Conservation (phyloP, 1,140 invertebrate genomes). For the Brachionus sp. region DNA sequence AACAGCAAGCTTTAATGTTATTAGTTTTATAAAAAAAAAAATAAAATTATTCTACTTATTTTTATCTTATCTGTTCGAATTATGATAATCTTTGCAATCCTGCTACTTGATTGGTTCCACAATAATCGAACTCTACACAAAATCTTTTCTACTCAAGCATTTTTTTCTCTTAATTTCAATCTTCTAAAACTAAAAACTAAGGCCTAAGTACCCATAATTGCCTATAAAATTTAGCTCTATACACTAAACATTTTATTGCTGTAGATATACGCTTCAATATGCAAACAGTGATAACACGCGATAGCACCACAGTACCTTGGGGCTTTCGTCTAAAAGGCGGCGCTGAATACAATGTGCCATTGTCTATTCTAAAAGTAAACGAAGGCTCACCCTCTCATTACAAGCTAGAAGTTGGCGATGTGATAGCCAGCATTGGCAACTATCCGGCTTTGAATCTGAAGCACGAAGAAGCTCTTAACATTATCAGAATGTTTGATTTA, state of each 20-base stretch:
- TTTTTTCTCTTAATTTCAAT: neutral
- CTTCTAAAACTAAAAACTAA: neutral
- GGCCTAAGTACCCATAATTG: constrained; percentile 26
- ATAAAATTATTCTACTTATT: neutral
- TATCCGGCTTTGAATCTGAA: constrained; percentile 5
- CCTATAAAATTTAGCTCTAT: constrained; percentile 4
- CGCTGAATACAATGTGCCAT: constrained; percentile 30
- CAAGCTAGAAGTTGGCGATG: constrained; percentile 28
- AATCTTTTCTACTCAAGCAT: neutral
- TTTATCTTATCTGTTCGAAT: neutral
- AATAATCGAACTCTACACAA: neutral
- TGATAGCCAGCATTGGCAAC: constrained; percentile 26
- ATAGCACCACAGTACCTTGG: neutral
- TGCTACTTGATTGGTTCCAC: constrained; percentile 2
- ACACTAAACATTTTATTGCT: neutral
- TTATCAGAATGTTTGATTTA: constrained; percentile 45
- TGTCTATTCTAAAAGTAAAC: constrained; percentile 41
- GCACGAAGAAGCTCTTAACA: constrained; percentile 42
- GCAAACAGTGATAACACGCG: constrained; percentile 29
- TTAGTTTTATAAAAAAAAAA: neutral
- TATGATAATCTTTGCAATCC: neutral
- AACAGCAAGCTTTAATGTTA: constrained; percentile 8
- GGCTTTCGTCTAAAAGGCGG: constrained; percentile 46
- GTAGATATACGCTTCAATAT: neutral
- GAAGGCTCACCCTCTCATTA: neutral